Percentiles rank a stretch among this genome's conserved stretches.
Conservation (phyloP, 2,113 vertebrate genomes). For the Mus spicilegus region DNA sequence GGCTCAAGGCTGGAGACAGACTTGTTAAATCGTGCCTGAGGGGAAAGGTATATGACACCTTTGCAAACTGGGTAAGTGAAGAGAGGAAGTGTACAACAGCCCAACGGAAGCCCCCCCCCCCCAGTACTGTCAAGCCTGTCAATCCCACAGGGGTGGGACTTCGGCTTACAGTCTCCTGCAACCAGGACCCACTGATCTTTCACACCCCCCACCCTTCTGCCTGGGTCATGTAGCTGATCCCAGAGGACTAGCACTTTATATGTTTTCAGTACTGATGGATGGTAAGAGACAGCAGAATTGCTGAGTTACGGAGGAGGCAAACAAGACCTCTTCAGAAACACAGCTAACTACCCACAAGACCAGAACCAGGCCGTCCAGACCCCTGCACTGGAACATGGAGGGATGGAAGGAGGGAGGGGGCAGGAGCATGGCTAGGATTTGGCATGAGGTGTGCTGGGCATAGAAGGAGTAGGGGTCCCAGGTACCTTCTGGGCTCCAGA, state of each 20-base stretch:
- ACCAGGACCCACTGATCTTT: not conserved
- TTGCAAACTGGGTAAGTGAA: not conserved
- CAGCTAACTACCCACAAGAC: slow-evolving; percentile 81
- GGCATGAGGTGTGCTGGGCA: slow-evolving; percentile 82
- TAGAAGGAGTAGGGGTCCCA: slow-evolving; percentile 85
- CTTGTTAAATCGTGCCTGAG: not conserved
- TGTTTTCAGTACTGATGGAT: not conserved
- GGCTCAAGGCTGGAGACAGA: not conserved
- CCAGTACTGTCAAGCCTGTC: not conserved
- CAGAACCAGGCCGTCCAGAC: slow-evolving; percentile 79
- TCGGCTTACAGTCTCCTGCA: not conserved
- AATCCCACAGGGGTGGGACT: not conserved
- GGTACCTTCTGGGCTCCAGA: slow-evolving; percentile 99
- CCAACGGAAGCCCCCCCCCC: not conserved
- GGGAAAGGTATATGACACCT: not conserved
- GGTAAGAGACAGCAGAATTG: not conserved
- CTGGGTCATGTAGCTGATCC: not conserved
- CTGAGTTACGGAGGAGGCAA: not conserved
- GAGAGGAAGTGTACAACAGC: not conserved
- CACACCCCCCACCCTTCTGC: not conserved
- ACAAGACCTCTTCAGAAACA: slow-evolving; percentile 77
- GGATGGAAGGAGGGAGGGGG: slow-evolving; percentile 72
- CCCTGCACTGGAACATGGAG: slow-evolving; percentile 76
- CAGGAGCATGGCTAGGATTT: slow-evolving; percentile 61
- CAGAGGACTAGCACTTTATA: not conserved